A percentile compares a stretch with the other conserved stretches of the same genome.
Conservation (phyloP, 2,888 invertebrate genomes). For the Sphaerophoria rueppellii region DNA sequence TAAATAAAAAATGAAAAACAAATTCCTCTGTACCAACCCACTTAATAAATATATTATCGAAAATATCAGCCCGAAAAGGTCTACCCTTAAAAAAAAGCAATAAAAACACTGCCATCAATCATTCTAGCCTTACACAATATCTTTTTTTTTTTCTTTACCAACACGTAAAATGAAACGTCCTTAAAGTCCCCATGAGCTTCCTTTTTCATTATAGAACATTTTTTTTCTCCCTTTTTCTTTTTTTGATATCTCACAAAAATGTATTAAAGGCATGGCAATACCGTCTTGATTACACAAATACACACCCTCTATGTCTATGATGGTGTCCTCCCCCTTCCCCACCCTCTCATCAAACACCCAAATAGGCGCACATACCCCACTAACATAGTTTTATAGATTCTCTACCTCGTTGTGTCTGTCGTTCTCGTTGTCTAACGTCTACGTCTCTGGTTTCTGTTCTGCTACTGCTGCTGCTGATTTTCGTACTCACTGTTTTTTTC, state of each 20-base stretch:
- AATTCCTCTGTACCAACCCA: background rate
- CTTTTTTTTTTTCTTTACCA: slow-evolving; percentile 42
- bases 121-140: slow-evolving; percentile 46
- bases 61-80: slow-evolving; percentile 20
- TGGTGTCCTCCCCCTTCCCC: slow-evolving; percentile 13
- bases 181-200: slow-evolving; percentile 26
- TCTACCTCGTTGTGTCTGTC: slow-evolving; percentile 34
- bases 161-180: slow-evolving; percentile 7
- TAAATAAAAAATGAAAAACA: slow-evolving; percentile 13
- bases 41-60: background rate
- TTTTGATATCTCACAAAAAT: background rate
- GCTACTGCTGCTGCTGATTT: slow-evolving; percentile 31
- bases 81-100: slow-evolving; percentile 1
- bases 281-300: slow-evolving; percentile 21
- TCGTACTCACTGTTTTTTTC: background rate
- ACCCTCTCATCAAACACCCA: background rate
- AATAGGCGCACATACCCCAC: slow-evolving; percentile 65
- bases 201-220: background rate
- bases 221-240: slow-evolving; percentile 15
- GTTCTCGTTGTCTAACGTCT: too few relatives aligned
- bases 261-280: slow-evolving; percentile 15
- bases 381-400: slow-evolving; percentile 67
- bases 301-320: slow-evolving; percentile 16
- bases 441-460: slow-evolving; percentile 39
- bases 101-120: slow-evolving; percentile 52